Conservation (phyloP, 2,888 invertebrate species). For the Lamellibrachia satsuma region DNA sequence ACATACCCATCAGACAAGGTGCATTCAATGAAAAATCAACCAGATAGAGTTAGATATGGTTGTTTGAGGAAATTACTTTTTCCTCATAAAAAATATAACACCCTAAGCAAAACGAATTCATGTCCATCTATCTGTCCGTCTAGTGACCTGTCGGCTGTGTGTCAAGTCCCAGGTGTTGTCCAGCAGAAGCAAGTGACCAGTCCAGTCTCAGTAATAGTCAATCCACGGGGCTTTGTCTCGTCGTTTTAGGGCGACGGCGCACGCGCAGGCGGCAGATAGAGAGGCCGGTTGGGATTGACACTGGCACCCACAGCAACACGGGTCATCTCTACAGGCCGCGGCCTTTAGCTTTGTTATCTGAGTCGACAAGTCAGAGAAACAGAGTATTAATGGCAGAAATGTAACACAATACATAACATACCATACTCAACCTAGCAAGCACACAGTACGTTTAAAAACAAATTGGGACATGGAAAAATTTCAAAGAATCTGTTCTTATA, state of each 20-base stretch:
- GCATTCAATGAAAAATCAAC: too few relatives aligned
- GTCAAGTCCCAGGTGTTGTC: background rate
- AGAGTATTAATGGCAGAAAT: background rate
- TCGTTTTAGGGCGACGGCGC: background rate
- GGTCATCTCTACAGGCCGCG: background rate
- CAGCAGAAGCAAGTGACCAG: background rate
- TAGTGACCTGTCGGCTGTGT: background rate
- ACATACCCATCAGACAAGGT: too few relatives aligned
- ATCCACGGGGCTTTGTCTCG: background rate
- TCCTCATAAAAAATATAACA: too few relatives aligned
- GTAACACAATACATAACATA: too few relatives aligned
- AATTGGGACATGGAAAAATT: too few relatives aligned
- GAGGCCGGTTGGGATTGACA: background rate
- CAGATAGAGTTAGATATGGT: too few relatives aligned
- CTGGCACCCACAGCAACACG: background rate
- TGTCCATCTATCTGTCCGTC: background rate
- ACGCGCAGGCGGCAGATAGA: background rate
- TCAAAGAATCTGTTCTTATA: too few relatives aligned
- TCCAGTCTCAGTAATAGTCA: background rate
- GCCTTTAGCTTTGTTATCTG: background rate
- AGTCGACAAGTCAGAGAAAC: constrained; percentile 2
- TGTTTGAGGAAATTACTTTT: too few relatives aligned
- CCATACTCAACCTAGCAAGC: too few relatives aligned
- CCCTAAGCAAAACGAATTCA: background rate
- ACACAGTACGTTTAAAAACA: too few relatives aligned